Evolutionary conservation across 2,888 invertebrate genomes (phyloP).

Genomic region (Amphipyra tragopoginis): DNA sequence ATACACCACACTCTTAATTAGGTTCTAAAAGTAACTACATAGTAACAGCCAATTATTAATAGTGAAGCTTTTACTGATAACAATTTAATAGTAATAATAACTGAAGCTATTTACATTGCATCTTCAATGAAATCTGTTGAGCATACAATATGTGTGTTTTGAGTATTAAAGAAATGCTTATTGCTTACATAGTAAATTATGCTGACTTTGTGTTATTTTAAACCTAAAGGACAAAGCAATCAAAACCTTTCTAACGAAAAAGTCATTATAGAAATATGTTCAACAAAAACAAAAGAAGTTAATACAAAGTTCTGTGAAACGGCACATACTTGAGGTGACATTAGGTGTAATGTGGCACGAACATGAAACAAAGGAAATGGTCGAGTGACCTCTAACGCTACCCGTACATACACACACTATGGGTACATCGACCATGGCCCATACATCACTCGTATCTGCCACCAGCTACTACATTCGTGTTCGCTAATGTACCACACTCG

Average conservation of each 20-base stretch:
- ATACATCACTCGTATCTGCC: constrained; percentile 35
- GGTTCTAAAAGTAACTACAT: constrained; percentile 13
- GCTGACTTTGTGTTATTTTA: constrained; percentile 10
- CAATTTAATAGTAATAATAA: not conserved
- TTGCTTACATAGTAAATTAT: not conserved
- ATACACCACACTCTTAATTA: constrained; percentile 22
- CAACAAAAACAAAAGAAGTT: constrained; percentile 41
- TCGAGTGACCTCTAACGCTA: constrained; percentile 28
- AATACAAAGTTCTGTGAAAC: constrained; percentile 36
- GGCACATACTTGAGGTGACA: constrained; percentile 37
- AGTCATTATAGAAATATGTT: constrained; percentile 42
- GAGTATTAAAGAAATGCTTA: not conserved
- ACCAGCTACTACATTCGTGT: constrained; percentile 21
- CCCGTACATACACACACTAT: constrained; percentile 6
- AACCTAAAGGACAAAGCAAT: constrained; percentile 32
- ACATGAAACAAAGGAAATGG: constrained; percentile 46
- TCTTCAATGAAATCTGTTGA: no score
- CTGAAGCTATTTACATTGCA: no score
- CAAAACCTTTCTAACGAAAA: constrained; percentile 38
- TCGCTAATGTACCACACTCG: constrained; percentile 11
- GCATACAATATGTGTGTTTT: no score
- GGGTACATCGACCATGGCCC: not conserved
- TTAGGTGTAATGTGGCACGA: constrained; percentile 45
- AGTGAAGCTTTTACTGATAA: not conserved
- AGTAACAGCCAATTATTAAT: constrained; percentile 5